phyloP scores from a whole-genome alignment of 2,113 vertebrate genomes.

The Steatornis caripensis region DNA sequence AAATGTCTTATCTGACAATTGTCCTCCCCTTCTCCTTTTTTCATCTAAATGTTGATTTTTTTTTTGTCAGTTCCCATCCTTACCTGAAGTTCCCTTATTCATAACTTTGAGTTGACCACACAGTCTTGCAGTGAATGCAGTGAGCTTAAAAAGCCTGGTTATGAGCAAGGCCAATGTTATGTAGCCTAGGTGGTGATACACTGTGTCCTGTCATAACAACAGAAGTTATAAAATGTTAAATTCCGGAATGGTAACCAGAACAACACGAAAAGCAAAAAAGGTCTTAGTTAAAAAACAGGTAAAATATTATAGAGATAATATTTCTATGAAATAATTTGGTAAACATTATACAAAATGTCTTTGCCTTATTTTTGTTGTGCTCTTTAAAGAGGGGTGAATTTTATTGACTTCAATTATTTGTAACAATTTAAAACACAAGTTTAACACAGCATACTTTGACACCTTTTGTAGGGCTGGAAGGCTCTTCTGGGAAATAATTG shows the following conservation, averaged over 20 bases:
- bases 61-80: background rate
- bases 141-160: background rate
- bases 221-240: background rate
- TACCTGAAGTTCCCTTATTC: background rate
- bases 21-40: background rate
- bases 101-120: background rate
- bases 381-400: background rate
- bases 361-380: background rate
- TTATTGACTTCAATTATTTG: background rate
- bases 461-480: background rate
- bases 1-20: background rate
- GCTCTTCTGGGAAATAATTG: background rate
- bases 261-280: background rate
- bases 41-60: background rate
- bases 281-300: background rate
- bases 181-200: background rate
- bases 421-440: background rate
- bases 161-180: background rate
- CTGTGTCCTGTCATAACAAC: background rate
- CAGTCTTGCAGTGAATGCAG: background rate
- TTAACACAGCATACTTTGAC: background rate
- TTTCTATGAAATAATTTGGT: background rate
- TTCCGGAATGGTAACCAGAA: conserved; percentile 14
- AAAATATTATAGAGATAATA: background rate
- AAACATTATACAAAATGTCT: background rate